phyloP scores from a whole-genome alignment of 2,113 vertebrate genomes.

The Perccottus glenii region DNA sequence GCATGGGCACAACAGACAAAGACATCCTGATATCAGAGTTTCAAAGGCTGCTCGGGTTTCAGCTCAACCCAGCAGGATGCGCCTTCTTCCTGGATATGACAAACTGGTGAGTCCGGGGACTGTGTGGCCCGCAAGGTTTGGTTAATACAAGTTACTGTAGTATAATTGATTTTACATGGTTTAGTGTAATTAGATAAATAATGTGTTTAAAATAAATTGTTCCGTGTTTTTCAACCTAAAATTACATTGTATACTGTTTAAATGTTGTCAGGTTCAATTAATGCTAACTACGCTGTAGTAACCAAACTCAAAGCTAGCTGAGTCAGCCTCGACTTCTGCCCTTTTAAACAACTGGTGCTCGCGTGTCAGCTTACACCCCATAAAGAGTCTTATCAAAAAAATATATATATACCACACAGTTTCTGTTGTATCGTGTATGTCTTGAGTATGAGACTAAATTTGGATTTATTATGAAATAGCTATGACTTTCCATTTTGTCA shows the following conservation, averaged over 20 bases:
- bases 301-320: constrained; percentile 60
- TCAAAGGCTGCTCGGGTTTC: constrained; percentile 93
- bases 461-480: background rate
- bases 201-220: background rate
- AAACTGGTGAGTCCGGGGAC: constrained; percentile 89
- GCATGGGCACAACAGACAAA: constrained; percentile 94
- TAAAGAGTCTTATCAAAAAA: background rate
- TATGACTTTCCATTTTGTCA: constrained; percentile 7
- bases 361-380: background rate
- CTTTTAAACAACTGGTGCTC: background rate
- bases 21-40: constrained; percentile 95
- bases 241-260: constrained; percentile 19
- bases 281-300: constrained; percentile 52
- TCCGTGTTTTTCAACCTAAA: background rate
- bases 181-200: too few species aligned
- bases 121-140: constrained; percentile 62
- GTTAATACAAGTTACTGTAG: background rate
- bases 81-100: constrained; percentile 98
- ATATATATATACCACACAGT: too few species aligned
- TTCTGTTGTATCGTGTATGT: too few species aligned
- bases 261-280: constrained; percentile 21
- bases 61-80: constrained; percentile 95
- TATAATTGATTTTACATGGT: background rate
- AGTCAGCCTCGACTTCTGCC: constrained; percentile 58
- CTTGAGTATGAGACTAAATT: too few species aligned